Evolutionary conservation across 2,888 invertebrate species (phyloP).

Genomic region (Metopia argyrocephala): DNA sequence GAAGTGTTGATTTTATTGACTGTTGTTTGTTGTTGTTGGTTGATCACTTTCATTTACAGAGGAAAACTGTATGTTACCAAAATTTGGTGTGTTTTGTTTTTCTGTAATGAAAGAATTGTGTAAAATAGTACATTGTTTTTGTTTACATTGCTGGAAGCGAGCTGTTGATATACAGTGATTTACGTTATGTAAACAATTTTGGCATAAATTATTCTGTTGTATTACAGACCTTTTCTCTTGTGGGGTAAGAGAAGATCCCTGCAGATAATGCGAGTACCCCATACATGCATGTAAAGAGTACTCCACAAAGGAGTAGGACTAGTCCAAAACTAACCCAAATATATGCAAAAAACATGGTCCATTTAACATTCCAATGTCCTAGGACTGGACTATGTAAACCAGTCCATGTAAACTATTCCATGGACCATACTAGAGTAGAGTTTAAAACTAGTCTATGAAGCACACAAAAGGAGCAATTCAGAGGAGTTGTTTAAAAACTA

Average conservation of each 20-base stretch:
- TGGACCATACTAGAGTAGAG: no score
- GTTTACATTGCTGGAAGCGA: slow-evolving; percentile 34
- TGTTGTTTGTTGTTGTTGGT: not conserved
- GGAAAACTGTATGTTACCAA: not conserved
- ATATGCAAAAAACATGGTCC: no score
- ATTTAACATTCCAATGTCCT: no score
- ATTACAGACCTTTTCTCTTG: slow-evolving; percentile 23
- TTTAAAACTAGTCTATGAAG: no score
- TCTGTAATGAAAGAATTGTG: slow-evolving; percentile 26
- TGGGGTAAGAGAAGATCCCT: slow-evolving; percentile 20
- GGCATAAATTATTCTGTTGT: slow-evolving; percentile 25
- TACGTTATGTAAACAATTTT: slow-evolving; percentile 22
- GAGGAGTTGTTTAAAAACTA: no score
- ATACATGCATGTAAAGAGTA: no score
- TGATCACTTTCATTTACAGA: not conserved
- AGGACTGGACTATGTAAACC: no score
- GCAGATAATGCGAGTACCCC: no score
- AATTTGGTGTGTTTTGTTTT: not conserved
- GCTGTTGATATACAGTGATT: slow-evolving; percentile 17
- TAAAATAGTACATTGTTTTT: slow-evolving; percentile 37
- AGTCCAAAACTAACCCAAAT: no score
- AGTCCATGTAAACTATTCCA: no score
- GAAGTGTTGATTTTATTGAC: not conserved
- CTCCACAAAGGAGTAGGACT: no score
- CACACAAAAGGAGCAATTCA: no score